phyloP scores from a whole-genome alignment of 2,888 invertebrate genomes.

The Ennomos erosarius region DNA sequence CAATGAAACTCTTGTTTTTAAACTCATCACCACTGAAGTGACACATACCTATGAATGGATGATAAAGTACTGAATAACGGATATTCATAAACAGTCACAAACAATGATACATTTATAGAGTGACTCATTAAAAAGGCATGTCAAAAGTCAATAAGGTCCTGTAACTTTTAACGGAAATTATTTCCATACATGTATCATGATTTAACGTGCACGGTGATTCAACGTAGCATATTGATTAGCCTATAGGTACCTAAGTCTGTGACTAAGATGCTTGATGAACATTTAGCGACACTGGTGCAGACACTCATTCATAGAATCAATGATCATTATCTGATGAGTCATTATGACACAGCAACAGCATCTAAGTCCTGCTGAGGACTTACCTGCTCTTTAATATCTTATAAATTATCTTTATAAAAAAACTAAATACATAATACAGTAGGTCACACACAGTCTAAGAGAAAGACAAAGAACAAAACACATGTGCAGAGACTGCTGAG shows the following conservation, averaged over 20 bases:
- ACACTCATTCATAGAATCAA: conserved; percentile 24
- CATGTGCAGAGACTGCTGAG: not conserved
- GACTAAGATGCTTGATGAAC: conserved; percentile 35
- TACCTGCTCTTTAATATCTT: not conserved
- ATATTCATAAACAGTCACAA: conserved; percentile 46
- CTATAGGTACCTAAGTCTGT: conserved; percentile 42
- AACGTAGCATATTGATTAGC: conserved; percentile 53
- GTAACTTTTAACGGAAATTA: conserved; percentile 64
- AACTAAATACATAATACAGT: too few relatives aligned
- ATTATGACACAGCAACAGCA: conserved; percentile 12
- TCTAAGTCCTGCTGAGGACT: conserved; percentile 1
- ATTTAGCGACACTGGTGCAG: conserved; percentile 14
- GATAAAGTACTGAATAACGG: conserved; percentile 57
- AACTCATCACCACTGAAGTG: conserved; percentile 41
- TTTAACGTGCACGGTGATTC: conserved; percentile 63
- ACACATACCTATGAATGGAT: conserved; percentile 47
- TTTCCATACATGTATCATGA: conserved; percentile 68
- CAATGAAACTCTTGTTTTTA: conserved; percentile 52
- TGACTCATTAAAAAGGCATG: conserved; percentile 59
- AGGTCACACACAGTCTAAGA: not conserved
- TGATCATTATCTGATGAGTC: conserved; percentile 17
- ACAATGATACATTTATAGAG: conserved; percentile 55
- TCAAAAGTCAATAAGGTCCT: conserved; percentile 60
- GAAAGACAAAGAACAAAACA: conserved; percentile 4
- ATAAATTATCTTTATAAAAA: too few relatives aligned